Conservation (phyloP, 2,888 invertebrate genomes). For the Spisula solida region DNA sequence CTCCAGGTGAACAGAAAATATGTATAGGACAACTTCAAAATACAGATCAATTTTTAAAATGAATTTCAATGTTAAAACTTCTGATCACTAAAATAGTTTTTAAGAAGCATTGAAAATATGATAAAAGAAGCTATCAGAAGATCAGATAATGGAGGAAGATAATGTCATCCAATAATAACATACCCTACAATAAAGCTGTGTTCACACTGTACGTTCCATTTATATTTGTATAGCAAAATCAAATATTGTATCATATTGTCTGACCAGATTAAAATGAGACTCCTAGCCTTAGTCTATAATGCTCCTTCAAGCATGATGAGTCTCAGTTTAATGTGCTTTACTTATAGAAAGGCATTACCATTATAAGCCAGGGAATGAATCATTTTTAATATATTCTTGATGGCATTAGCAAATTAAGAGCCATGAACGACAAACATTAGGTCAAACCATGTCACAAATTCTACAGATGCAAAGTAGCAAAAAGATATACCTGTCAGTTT, state of each 20-base stretch:
- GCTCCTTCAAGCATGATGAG: too few species aligned
- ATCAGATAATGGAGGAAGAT: not conserved
- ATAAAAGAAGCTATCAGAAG: conserved; percentile 7
- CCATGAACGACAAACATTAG: too few species aligned
- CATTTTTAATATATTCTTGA: not conserved
- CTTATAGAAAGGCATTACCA: too few species aligned
- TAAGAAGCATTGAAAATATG: conserved; percentile 2
- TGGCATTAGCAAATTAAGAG: too few species aligned
- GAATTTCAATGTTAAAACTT: conserved; percentile 22
- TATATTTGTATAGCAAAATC: too few species aligned
- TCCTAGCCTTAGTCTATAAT: too few species aligned
- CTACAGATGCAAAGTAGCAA: too few species aligned
- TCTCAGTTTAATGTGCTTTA: too few species aligned
- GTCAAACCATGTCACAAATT: too few species aligned
- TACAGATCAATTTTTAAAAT: conserved; percentile 17
- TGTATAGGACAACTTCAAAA: not conserved
- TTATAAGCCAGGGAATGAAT: not conserved
- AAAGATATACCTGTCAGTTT: too few species aligned
- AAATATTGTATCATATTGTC: too few species aligned
- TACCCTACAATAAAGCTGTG: not conserved
- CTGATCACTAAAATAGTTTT: not conserved
- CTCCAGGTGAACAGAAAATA: not conserved
- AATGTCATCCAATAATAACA: not conserved
- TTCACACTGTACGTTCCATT: not conserved
- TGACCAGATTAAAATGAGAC: too few species aligned